Conservation (phyloP, 2,113 vertebrate species). For the Dendropsophus ebraccatus region DNA sequence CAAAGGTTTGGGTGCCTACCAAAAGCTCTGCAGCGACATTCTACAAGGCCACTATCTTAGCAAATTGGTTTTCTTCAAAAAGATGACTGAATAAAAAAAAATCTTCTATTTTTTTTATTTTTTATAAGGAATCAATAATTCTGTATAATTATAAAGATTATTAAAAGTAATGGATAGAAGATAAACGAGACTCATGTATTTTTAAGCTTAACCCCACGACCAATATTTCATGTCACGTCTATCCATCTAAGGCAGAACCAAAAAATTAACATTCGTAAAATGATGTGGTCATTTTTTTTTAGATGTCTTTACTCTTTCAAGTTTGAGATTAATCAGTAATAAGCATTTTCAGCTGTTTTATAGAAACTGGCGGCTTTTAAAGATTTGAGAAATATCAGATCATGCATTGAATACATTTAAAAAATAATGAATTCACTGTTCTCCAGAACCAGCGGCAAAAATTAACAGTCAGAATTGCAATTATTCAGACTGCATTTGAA, state of each 20-base stretch:
- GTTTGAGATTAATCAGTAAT: constrained; percentile 44
- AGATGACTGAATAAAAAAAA: not conserved
- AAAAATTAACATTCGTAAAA: not conserved
- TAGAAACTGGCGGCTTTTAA: constrained; percentile 10
- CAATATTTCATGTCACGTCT: not conserved
- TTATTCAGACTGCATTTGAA: constrained; percentile 10
- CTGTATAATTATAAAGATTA: not conserved
- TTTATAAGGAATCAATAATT: not conserved
- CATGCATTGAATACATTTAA: constrained; percentile 38
- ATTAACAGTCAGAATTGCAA: constrained; percentile 21
- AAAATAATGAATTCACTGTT: constrained; percentile 45
- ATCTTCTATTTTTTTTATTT: not conserved
- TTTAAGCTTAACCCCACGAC: not conserved
- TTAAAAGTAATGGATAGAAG: not conserved
- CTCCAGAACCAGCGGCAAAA: constrained; percentile 18
- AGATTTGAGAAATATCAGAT: constrained; percentile 33
- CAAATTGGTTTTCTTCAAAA: not conserved
- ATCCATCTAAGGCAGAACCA: not conserved
- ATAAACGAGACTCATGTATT: not conserved
- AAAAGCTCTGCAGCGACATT: too few species aligned
- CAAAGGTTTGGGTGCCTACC: too few species aligned
- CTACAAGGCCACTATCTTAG: too few species aligned
- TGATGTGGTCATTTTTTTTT: not conserved
- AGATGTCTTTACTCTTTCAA: constrained; percentile 24
- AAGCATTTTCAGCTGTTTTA: constrained; percentile 39